Base-by-base conservation (phyloP, 2,888 invertebrate genomes). In the Timema podura region DNA sequence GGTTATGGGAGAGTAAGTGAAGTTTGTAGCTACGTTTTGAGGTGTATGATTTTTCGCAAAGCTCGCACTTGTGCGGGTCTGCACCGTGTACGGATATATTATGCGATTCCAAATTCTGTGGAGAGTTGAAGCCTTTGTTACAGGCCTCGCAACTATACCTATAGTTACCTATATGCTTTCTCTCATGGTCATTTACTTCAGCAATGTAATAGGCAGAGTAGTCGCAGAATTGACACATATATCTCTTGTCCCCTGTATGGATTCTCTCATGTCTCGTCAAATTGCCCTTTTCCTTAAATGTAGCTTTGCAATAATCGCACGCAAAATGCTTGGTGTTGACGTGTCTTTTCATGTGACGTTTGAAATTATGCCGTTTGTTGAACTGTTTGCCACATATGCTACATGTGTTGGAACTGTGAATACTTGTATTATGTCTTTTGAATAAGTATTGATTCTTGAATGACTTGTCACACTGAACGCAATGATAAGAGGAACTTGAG, bases 21-120 rank as follows among this genome's bases (percentile, higher is more conserved):
- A 30, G 51, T 30, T 59, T 67, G 49, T 70, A 66, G 2, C 48
- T 49, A 8, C 64, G 68, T 46, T 65, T 68, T 3, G n/a, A 47
- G 30, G 51, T 82, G 75, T 87, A 74, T 61, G 70, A 65, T 51
- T 69, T 65, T 68, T 83, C 84, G 74, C 86, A 86, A 61, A 82
- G 82, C 72, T 84, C 83, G 75, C 86, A 86, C 15, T 82, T 82
- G 70, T 84, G 81, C 67, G 85, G 85, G 68, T 84, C 83, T 67
- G 82, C 80, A 69, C 84, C 84, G 30, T 83, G 84, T 78, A 86
- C 85, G 48, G 83, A 85, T 76, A 86, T 86, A 75, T 85, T 84
- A 79, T 87, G 87, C 68, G 86, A 85, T 76, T 83, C 81, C 71
- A 85, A 82, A 70, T 77, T 82, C 48, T 83, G 82, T 68, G 82